phyloP scores from a whole-genome alignment of 2,888 invertebrate species.

The Ceraclea dissimilis region DNA sequence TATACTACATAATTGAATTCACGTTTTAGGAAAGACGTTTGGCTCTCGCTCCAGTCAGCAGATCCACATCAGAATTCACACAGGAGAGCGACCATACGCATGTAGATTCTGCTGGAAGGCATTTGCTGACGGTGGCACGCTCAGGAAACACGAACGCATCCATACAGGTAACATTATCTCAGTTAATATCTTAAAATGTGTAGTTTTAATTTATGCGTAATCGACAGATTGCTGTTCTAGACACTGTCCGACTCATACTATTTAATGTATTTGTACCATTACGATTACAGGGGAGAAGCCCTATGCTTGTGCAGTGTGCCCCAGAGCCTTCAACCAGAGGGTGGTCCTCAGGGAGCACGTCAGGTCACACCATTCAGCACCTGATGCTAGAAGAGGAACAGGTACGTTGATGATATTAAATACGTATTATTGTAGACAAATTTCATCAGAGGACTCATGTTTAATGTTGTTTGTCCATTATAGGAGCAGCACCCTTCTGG shows the following conservation, averaged over 20 bases:
- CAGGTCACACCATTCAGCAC: slow-evolving; percentile 76
- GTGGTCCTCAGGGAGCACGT: slow-evolving; percentile 80
- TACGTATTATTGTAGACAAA: not conserved
- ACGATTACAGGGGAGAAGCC: slow-evolving; percentile 61
- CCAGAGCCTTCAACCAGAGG: slow-evolving; percentile 80
- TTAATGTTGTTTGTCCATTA: not conserved
- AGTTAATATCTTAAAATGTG: too few relatives aligned
- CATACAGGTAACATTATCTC: slow-evolving; percentile 63
- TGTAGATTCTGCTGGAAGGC: slow-evolving; percentile 85
- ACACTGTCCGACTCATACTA: too few relatives aligned
- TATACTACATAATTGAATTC: not conserved
- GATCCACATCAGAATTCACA: slow-evolving; percentile 80
- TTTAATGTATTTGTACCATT: too few relatives aligned
- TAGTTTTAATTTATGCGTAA: too few relatives aligned
- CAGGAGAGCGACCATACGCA: slow-evolving; percentile 76
- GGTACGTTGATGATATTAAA: slow-evolving; percentile 27
- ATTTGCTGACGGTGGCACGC: slow-evolving; percentile 79
- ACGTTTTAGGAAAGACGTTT: slow-evolving; percentile 58
- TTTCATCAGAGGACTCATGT: not conserved
- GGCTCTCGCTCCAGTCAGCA: slow-evolving; percentile 80
- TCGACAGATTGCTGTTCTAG: too few relatives aligned
- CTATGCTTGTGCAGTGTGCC: slow-evolving; percentile 80
- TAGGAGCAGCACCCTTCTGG: slow-evolving; percentile 56
- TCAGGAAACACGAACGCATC: slow-evolving; percentile 78
- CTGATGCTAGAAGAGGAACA: slow-evolving; percentile 61